Base-by-base conservation (phyloP, 2,113 vertebrate genomes). In the Limanda limanda region DNA sequence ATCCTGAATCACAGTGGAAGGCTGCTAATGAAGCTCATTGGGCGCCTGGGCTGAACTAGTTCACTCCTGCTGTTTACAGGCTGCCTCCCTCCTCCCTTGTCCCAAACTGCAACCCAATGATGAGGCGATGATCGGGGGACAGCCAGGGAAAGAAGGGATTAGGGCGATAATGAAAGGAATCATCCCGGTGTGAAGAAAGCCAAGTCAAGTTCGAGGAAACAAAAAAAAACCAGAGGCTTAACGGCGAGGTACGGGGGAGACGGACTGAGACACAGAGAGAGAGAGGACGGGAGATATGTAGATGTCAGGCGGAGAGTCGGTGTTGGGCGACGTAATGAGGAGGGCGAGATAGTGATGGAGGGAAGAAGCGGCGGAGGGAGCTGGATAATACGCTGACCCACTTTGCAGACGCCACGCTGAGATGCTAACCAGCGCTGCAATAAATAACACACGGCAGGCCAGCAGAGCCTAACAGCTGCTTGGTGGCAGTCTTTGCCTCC, bases 381-480 rank as follows among this genome's bases (percentile, higher is more conserved):
- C 75, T 54, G 73, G 72, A 86, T 86, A 87, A 90, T 85, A 85
- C 83, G 86, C 87, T 95, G 94, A 94, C 92, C 94, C 91, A 94
- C 87, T 95, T 95, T 92, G 82, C 85, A 85, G 91, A 86, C 78
- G 66, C 71, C 94, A 91, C 13, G 68, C 92, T 88, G 91, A 89
- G 93, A 92, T 91, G 70, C 78, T 81, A 88, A 91, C 86, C 89
- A 93, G 76, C 62, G 77, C 90, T 74, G 93, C 86, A 93, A 92
- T 94, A 94, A 94, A 94, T 94, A 95, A 93, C 89, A 86, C 91
- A 59, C 74, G 47, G 81, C 86, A 80, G 86, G 81, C 90, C 87
- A 84, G 90, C 84, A 81, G 72, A 91, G 88, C 68, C 83, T 74
- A 92, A 84, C 91, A 93, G 92, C 93, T 93, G 93, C 88, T 83